Percentiles rank a stretch among this genome's conserved stretches.
These are phyloP conservation scores for Caenorhabditis latens DNA, from an alignment of 1,140 invertebrate genomes.

Conservation along the genomic window DNA sequence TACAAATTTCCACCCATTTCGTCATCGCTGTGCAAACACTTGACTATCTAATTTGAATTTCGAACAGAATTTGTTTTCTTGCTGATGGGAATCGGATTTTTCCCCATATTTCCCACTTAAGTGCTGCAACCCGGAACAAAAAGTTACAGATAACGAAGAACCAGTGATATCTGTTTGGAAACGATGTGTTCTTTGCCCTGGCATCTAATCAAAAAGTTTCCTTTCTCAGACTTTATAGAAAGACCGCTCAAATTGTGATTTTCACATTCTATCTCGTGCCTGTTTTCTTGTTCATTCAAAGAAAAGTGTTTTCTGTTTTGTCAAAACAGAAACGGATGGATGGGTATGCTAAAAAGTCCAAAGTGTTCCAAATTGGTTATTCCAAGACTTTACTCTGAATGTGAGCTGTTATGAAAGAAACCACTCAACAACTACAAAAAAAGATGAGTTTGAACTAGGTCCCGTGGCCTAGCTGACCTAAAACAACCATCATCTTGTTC, in stretches of 20 bases:
- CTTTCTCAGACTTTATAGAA: neutral
- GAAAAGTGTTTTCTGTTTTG: conserved; percentile 37
- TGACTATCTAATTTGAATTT: conserved; percentile 33
- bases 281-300: neutral
- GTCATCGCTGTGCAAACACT: conserved; percentile 42
- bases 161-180: neutral
- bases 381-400: neutral
- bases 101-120: too few species aligned
- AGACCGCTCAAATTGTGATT: neutral
- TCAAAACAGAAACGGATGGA: conserved; percentile 24
- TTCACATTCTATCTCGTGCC: neutral
- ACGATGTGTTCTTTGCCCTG: neutral
- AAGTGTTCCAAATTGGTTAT: conserved; percentile 7
- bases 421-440: neutral
- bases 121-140: neutral
- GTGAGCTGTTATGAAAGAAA: too few species aligned
- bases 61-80: conserved; percentile 14
- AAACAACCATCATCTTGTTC: too few species aligned
- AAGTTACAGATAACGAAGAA: neutral
- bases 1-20: conserved; percentile 25
- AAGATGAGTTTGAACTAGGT: neutral
- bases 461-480: too few species aligned
- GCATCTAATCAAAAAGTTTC: neutral
- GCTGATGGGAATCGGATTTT: too few species aligned
- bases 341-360: neutral